Evolutionary conservation across 2,113 vertebrate species (phyloP).

Genomic region (Lepus americanus): DNA sequence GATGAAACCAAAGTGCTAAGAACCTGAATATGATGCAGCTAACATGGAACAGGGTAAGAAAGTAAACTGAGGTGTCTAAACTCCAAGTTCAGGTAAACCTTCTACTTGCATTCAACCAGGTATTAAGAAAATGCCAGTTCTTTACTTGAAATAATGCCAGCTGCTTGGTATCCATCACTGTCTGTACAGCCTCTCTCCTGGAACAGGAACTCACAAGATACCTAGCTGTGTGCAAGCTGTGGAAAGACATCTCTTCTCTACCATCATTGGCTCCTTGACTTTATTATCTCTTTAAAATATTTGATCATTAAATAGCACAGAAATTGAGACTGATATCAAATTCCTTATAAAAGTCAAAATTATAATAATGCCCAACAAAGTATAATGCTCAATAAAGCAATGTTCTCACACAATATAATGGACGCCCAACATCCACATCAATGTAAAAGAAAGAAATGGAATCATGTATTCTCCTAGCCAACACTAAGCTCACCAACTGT

Average conservation of each 20-base stretch:
- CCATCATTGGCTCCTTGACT: background rate
- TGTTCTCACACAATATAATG: background rate
- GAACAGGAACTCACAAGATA: background rate
- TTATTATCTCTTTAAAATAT: slow-evolving; percentile 1
- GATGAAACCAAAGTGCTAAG: slow-evolving; percentile 19
- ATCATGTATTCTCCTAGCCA: background rate
- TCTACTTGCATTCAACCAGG: slow-evolving; percentile 9
- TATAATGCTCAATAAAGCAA: background rate
- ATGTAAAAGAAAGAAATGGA: slow-evolving; percentile 2
- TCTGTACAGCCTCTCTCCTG: background rate
- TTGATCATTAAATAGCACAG: background rate
- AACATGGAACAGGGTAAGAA: background rate
- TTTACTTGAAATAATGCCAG: background rate
- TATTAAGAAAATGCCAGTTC: background rate
- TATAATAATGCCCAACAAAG: background rate
- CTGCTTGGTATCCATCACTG: background rate
- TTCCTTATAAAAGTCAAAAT: slow-evolving; percentile 4
- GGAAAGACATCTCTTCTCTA: background rate
- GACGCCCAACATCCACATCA: accelerated
- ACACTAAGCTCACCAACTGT: background rate
- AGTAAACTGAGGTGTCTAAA: slow-evolving; percentile 31
- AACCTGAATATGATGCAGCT: background rate
- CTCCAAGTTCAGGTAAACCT: background rate
- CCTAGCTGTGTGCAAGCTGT: background rate
- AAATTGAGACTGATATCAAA: background rate